A percentile compares a stretch with the other conserved stretches of the same genome.
Evolutionary conservation across 1,140 invertebrate genomes (phyloP).

Genomic region (Mycetomoellerius zeteki): DNA sequence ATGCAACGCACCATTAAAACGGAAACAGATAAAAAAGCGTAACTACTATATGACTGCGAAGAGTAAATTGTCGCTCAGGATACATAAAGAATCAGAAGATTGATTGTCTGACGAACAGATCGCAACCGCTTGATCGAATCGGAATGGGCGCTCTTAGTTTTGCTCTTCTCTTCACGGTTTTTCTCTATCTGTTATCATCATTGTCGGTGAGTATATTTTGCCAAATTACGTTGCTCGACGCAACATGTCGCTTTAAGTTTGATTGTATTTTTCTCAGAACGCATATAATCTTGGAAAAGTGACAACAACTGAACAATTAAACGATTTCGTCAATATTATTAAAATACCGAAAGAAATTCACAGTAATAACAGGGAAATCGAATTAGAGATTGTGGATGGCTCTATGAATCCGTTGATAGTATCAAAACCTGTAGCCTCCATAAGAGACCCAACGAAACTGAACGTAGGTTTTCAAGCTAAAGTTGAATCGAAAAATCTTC

Average conservation of each 20-base stretch:
- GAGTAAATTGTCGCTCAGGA: slow-evolving; percentile 8
- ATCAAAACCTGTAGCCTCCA: not conserved
- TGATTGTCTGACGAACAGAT: slow-evolving; percentile 1
- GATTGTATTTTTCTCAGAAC: not conserved
- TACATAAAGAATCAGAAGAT: slow-evolving; percentile 52
- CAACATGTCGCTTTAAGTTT: not conserved
- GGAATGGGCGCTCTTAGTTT: slow-evolving; percentile 16
- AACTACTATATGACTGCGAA: not conserved
- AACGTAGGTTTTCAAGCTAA: slow-evolving; percentile 31
- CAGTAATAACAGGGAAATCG: not conserved
- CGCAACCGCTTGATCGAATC: slow-evolving; percentile 16
- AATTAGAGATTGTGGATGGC: not conserved
- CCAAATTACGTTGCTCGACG: not conserved
- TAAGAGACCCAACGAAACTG: not conserved
- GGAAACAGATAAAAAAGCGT: slow-evolving; percentile 24
- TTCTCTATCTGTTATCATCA: not conserved
- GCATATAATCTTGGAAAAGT: slow-evolving; percentile 2
- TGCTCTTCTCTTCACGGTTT: slow-evolving; percentile 11
- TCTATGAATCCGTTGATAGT: not conserved
- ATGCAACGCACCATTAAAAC: slow-evolving; percentile 41
- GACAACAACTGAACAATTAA: not conserved
- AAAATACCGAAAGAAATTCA: not conserved
- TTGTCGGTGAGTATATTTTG: slow-evolving; percentile 24
- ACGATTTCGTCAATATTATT: not conserved
- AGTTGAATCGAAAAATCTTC: not conserved